These are phyloP conservation scores for Drosophila hydei DNA, from an alignment of 1,140 invertebrate genomes.

Conservation along the genomic window DNA sequence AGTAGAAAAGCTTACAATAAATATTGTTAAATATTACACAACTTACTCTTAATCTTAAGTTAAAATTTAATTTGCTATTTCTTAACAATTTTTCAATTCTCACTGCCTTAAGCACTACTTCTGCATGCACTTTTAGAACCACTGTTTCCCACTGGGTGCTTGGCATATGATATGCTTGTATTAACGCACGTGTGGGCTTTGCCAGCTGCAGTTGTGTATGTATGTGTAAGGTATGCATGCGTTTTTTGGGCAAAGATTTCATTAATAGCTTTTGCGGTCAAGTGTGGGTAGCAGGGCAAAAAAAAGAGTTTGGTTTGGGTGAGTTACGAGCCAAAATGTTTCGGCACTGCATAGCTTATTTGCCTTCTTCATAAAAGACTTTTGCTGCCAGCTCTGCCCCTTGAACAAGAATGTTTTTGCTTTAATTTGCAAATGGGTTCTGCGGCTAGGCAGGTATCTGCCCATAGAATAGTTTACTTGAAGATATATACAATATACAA, in stretches of 20 bases:
- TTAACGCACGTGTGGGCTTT: constrained; percentile 12
- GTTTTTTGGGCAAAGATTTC: constrained; percentile 74
- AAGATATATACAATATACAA: too few relatives aligned
- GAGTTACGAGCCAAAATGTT: neutral
- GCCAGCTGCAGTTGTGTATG: neutral
- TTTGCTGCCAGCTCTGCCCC: constrained; percentile 9
- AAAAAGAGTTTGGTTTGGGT: neutral
- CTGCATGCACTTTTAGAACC: too few relatives aligned
- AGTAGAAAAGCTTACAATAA: neutral
- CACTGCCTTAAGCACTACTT: neutral
- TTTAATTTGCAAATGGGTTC: constrained; percentile 67
- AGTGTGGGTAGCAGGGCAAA: constrained; percentile 14
- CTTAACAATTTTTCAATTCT: neutral
- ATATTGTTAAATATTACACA: neutral
- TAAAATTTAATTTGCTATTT: neutral
- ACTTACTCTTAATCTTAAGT: neutral
- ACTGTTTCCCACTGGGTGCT: constrained; percentile 15
- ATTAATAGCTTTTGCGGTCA: constrained; percentile 68
- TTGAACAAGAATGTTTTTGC: constrained; percentile 2
- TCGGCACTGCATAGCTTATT: constrained; percentile 60
- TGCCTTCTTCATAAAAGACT: constrained; percentile 58
- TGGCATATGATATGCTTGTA: neutral
- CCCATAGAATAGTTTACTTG: too few relatives aligned
- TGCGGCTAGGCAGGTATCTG: constrained; percentile 22
- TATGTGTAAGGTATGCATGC: constrained; percentile 43